Conservation (phyloP, 2,888 invertebrate genomes). For the Limulus polyphemus region DNA sequence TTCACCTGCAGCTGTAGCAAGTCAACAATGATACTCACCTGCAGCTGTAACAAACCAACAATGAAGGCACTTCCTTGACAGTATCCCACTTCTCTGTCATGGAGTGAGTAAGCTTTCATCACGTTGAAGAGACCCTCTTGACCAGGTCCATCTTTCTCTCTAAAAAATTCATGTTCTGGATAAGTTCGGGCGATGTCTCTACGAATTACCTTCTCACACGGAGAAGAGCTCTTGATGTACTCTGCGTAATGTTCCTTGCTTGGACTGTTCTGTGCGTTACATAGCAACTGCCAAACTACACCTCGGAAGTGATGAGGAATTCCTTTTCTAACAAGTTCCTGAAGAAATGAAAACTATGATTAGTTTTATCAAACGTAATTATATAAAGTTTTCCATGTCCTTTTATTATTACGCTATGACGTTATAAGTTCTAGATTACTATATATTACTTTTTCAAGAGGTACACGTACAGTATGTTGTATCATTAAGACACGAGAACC, state of each 20-base stretch:
- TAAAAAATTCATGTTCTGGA: slow-evolving; percentile 98
- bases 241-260: slow-evolving; percentile 91
- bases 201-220: slow-evolving; percentile 92
- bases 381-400: too few species aligned
- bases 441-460: too few species aligned
- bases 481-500: too few species aligned
- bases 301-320: slow-evolving; percentile 95
- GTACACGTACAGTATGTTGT: too few species aligned
- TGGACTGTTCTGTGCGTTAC: slow-evolving; percentile 75
- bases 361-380: slow-evolving; percentile 52
- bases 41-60: slow-evolving; percentile 94
- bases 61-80: slow-evolving; percentile 99
- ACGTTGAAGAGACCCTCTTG: slow-evolving; percentile 98
- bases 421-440: too few species aligned
- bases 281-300: slow-evolving; percentile 93
- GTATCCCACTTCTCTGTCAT: slow-evolving; percentile 92
- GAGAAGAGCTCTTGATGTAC: slow-evolving; percentile 89
- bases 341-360: slow-evolving; percentile 68
- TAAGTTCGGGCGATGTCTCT: slow-evolving; percentile 96
- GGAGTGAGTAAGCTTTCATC: slow-evolving; percentile 97
- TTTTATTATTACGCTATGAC: too few species aligned
- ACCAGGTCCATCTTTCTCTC: slow-evolving; percentile 95
- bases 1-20: too few species aligned
- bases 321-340: slow-evolving; percentile 63
- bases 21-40: slow-evolving; percentile 46